Percentiles rank a stretch among this genome's conserved stretches.
Evolutionary conservation across 2,113 vertebrate genomes (phyloP).

Genomic region (Psophia crepitans): DNA sequence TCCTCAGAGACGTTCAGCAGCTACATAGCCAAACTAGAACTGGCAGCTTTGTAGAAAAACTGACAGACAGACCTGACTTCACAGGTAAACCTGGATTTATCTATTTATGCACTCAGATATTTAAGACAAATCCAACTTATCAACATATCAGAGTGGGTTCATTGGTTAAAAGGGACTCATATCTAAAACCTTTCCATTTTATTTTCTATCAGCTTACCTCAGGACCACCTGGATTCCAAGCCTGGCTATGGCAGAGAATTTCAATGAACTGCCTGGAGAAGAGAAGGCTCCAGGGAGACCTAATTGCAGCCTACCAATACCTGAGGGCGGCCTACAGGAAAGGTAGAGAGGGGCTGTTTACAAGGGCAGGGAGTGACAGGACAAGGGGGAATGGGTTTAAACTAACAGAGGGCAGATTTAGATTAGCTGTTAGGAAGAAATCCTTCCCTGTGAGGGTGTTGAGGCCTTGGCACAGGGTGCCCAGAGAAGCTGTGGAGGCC

Average conservation of each 20-base stretch:
- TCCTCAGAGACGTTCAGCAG: not conserved
- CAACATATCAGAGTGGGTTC: rapidly evolving
- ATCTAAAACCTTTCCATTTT: not conserved
- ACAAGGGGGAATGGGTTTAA: too few relatives aligned
- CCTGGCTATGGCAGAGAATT: not conserved
- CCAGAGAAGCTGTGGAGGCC: too few relatives aligned
- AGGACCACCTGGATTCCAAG: not conserved
- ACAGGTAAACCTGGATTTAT: not conserved
- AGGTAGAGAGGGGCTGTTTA: too few relatives aligned
- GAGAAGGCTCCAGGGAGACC: too few relatives aligned
- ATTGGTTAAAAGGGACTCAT: not conserved
- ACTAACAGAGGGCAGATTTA: too few relatives aligned
- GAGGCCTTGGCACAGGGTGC: too few relatives aligned
- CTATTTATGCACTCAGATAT: not conserved
- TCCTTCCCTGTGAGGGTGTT: too few relatives aligned
- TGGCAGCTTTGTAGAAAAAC: not conserved
- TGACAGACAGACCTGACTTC: not conserved
- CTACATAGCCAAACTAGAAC: not conserved
- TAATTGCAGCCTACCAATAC: too few relatives aligned
- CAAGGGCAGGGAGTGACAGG: too few relatives aligned
- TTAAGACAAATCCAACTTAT: not conserved
- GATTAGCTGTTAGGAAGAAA: too few relatives aligned
- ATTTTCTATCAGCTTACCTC: not conserved
- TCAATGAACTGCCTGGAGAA: too few relatives aligned
- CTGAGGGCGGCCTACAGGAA: too few relatives aligned